Evolutionary conservation across 2,888 invertebrate species (phyloP).

Genomic region (Sinhomidia bicolor): DNA sequence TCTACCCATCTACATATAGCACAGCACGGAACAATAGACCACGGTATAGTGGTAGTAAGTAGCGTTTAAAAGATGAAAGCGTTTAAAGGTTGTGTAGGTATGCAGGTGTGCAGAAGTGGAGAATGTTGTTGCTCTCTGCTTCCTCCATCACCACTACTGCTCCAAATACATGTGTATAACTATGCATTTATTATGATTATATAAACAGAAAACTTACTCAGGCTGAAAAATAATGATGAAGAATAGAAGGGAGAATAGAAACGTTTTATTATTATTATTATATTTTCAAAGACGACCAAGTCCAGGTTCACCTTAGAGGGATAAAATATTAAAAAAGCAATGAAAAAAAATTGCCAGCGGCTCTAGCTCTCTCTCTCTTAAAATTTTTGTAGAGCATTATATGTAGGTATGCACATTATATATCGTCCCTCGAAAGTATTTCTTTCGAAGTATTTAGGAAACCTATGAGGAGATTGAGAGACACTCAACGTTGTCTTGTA

Average conservation of each 20-base stretch:
- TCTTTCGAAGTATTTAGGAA: too few species aligned
- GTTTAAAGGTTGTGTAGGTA: background rate
- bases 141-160: background rate
- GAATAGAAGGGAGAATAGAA: slow-evolving; percentile 6
- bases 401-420: background rate
- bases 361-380: slow-evolving; percentile 7
- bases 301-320: background rate
- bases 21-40: background rate
- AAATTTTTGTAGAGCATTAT: background rate
- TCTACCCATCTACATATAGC: background rate
- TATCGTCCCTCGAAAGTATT: background rate
- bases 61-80: background rate
- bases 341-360: slow-evolving; percentile 61
- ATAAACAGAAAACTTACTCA: slow-evolving; percentile 47
- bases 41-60: background rate
- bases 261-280: slow-evolving; percentile 18
- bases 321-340: background rate
- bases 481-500: background rate
- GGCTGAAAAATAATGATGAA: slow-evolving; percentile 11
- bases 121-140: slow-evolving; percentile 35
- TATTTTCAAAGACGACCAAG: background rate
- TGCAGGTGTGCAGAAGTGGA: slow-evolving; percentile 51
- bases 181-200: slow-evolving; percentile 13
- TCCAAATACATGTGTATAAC: background rate
- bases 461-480: slow-evolving; percentile 1